Evolutionary conservation across 2,888 invertebrate species (phyloP), one percentile per base, ranked within the genome.

Genomic region (Rhyacophila evoluta): DNA sequence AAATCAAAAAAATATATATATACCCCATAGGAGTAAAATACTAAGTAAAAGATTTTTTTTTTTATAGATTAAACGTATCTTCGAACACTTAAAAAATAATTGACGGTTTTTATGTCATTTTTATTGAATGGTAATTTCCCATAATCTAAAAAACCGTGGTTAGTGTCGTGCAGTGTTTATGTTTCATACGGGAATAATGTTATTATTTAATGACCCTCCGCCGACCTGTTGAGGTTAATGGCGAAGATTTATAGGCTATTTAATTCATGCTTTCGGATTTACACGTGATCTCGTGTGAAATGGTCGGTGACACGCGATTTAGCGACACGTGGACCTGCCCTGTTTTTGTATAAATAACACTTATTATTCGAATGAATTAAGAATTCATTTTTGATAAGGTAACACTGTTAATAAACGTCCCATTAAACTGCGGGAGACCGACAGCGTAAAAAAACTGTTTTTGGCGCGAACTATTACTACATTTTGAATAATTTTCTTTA

Each of bases 231-330:
- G 55, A 55, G 19, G 55, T 55, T 55, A 55, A 55, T 55, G 55
- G 55, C 15, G 55, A 55, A 25, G 55, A 55, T 55, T 55, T 55
- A 55, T 55, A 55, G 55, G 25, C 55, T 55, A 55, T 19, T 55
- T 55, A 55, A 55, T 55, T 55, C 19, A 15, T 12, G 10, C 55
- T 55, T 55, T 55, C 55, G 55, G 55, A 55, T 55, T 55, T 55
- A 55, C 55, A 55, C 55, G 55, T 55, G 55, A 55, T 55, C 55
- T 55, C 55, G 55, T 55, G 55, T 55, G 55, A 55, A 55, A 55
- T 55, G 55, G 55, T 19, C 55, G 19, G 6, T 55, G 55, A 19
- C 55, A 55, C 55, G 55, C 55, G 55, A 55, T 55, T 55, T 19
- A 10, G 25, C 55, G 55, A 55, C 55, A 55, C 55, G 55, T 55